Evolutionary conservation across 2,113 vertebrate genomes (phyloP).

Genomic region (Xenotilapia leptura): DNA sequence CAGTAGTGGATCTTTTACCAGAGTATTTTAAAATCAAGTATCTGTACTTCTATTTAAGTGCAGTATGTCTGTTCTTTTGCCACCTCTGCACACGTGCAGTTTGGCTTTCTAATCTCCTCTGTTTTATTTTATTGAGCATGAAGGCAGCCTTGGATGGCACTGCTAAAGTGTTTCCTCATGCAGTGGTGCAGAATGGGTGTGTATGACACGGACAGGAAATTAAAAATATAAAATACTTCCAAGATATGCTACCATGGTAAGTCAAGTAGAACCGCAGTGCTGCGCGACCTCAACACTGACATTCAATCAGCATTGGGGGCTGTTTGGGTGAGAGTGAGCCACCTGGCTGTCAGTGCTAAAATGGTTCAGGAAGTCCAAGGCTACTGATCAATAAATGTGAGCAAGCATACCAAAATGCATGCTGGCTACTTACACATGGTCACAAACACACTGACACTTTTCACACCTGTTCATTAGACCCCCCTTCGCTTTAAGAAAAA

Average conservation of each 20-base stretch:
- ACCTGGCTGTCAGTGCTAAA: conserved; percentile 49
- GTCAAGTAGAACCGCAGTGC: conserved; percentile 23
- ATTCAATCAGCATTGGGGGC: conserved; percentile 34
- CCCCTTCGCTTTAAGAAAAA: background rate
- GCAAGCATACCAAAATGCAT: conserved; percentile 11
- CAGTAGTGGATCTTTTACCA: background rate
- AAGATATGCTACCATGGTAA: conserved; percentile 2
- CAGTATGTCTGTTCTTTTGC: background rate
- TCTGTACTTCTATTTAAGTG: background rate
- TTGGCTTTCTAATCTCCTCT: background rate
- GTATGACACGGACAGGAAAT: conserved; percentile 23
- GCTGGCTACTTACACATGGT: background rate
- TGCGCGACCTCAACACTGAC: conserved; percentile 18
- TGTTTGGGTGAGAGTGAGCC: conserved; percentile 38
- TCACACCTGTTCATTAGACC: background rate
- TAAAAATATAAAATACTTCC: conserved; percentile 29
- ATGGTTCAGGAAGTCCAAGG: conserved; percentile 49
- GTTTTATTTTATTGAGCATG: background rate
- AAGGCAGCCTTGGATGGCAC: background rate
- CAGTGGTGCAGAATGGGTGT: background rate
- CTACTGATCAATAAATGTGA: conserved; percentile 39
- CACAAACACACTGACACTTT: background rate
- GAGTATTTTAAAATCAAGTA: background rate
- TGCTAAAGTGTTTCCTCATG: background rate
- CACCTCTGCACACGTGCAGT: background rate